phyloP scores from a whole-genome alignment of 2,888 invertebrate genomes.

The Meandrusa payeni region DNA sequence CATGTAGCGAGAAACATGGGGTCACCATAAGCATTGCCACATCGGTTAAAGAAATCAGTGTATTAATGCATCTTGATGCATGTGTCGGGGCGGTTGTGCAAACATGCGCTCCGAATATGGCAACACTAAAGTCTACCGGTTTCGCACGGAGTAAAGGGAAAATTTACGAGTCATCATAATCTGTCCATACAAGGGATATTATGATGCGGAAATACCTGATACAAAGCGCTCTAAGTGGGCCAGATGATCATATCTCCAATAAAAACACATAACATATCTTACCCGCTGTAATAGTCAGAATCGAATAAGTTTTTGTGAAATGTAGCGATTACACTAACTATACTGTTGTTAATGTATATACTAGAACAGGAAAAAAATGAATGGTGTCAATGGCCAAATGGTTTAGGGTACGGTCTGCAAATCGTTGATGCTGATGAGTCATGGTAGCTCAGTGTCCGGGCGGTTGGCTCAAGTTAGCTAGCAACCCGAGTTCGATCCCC shows the following conservation, averaged over 20 bases:
- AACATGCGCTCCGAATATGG: conserved; percentile 40
- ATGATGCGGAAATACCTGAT: conserved; percentile 1
- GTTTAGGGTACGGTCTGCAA: no score
- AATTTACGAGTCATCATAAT: conserved; percentile 20
- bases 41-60: conserved; percentile 27
- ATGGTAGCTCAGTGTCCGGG: no score
- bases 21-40: conserved; percentile 26
- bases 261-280: not conserved
- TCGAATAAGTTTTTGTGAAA: no score
- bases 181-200: conserved; percentile 7
- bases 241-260: not conserved
- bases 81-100: conserved; percentile 37
- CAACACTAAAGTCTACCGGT: conserved; percentile 27
- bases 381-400: no score
- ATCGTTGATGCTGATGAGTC: no score
- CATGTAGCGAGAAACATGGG: conserved; percentile 23
- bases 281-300: no score
- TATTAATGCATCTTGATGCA: conserved; percentile 42
- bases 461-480: no score
- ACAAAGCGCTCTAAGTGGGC: not conserved
- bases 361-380: no score
- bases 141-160: conserved; percentile 26
- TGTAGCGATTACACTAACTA: no score
- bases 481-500: no score
- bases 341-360: no score